Conservation (phyloP, 2,797 vertebrate genomes). For the Enoplosus armatus region DNA sequence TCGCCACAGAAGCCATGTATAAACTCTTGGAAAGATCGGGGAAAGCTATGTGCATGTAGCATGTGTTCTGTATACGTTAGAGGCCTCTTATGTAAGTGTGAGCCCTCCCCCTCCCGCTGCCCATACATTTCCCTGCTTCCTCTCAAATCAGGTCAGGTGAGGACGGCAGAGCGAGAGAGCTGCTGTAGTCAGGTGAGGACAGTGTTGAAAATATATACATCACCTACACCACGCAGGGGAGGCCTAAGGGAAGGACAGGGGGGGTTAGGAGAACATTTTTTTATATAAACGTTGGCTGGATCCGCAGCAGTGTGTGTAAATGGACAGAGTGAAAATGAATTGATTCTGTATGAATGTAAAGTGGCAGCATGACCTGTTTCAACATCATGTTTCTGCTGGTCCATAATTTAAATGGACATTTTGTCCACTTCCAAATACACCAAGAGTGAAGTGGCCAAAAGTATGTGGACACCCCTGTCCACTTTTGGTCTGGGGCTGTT, state of each 20-base stretch:
- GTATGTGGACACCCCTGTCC: background rate
- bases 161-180: constrained; percentile 63
- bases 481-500: background rate
- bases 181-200: constrained; percentile 83
- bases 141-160: constrained; percentile 80
- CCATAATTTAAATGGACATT: constrained; percentile 5
- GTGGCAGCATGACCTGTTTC: constrained; percentile 21
- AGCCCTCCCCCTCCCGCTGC: constrained; percentile 41
- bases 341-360: constrained; percentile 21
- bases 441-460: background rate
- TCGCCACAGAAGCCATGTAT: constrained; percentile 14
- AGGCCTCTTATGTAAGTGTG: constrained; percentile 79
- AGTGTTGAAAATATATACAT: constrained; percentile 49
- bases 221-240: constrained; percentile 24
- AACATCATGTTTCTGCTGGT: background rate
- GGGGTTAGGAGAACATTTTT: constrained; percentile 2
- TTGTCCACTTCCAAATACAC: constrained; percentile 15
- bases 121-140: constrained; percentile 72
- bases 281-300: constrained; percentile 42
- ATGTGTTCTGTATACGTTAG: constrained; percentile 70
- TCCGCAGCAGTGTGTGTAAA: constrained; percentile 15
- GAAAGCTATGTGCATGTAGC: constrained; percentile 28
- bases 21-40: constrained; percentile 33
- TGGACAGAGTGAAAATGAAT: constrained; percentile 30
- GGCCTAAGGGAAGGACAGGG: background rate